Evolutionary conservation across 2,888 invertebrate genomes (phyloP).

Genomic region (Apodemia hepburni): DNA sequence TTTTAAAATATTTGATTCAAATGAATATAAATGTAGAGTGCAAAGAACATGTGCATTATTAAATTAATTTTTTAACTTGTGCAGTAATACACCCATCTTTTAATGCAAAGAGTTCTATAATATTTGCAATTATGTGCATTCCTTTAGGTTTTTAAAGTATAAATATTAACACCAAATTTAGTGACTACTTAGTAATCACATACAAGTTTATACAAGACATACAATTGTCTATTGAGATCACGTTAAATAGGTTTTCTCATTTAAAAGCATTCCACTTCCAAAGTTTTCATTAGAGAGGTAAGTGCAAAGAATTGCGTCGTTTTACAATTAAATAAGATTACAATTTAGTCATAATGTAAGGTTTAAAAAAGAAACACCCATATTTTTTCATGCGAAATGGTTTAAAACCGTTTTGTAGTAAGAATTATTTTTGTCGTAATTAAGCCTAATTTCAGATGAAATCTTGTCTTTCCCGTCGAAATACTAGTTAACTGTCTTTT

Average conservation of each 20-base stretch:
- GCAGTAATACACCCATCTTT: no score
- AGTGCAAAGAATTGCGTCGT: background rate
- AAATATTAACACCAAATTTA: background rate
- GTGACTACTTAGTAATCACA: background rate
- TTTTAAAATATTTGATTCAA: no score
- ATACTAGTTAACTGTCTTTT: background rate
- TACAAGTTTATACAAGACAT: background rate
- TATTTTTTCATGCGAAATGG: background rate
- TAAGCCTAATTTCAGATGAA: background rate
- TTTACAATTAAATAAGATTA: background rate
- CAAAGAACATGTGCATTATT: no score
- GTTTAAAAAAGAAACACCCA: background rate
- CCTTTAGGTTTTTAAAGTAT: background rate
- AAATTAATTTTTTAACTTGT: no score
- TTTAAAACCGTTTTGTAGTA: background rate
- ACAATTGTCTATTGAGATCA: background rate
- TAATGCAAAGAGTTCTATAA: no score
- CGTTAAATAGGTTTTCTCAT: background rate
- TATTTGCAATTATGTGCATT: no score
- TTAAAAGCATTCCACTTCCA: conserved; percentile 8
- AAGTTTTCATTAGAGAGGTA: conserved; percentile 3
- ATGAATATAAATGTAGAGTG: no score
- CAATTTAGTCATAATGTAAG: background rate
- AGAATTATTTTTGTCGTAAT: background rate
- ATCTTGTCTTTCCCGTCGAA: background rate